Percentiles rank a stretch among this genome's conserved stretches.
phyloP scores from a whole-genome alignment of 2,888 invertebrate genomes.

The Mamestra brassicae region DNA sequence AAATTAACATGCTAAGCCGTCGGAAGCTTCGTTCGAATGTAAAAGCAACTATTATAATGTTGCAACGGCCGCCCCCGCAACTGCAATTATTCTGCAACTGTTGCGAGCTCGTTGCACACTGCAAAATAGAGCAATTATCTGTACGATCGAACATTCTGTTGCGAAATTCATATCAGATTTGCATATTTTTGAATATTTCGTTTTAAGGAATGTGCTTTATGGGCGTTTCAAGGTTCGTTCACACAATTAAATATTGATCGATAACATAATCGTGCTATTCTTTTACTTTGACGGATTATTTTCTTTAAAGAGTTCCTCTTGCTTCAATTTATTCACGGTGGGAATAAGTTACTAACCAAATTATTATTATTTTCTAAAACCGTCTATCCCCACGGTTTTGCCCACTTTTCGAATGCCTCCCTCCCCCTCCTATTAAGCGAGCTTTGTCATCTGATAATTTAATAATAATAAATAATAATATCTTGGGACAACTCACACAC shows the following conservation, averaged over 20 bases:
- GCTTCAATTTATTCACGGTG: too few species aligned
- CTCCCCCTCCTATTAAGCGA: too few species aligned
- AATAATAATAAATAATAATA: too few species aligned
- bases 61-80: constrained; percentile 51
- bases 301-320: not conserved
- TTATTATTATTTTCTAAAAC: too few species aligned
- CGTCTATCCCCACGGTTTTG: not conserved
- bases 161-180: constrained; percentile 44
- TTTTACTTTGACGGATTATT: not conserved
- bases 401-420: not conserved
- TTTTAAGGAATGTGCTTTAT: not conserved
- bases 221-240: constrained; percentile 11
- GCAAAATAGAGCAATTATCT: constrained; percentile 63
- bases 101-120: constrained; percentile 63
- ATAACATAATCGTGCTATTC: not conserved
- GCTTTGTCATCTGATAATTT: too few species aligned
- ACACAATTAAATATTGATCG: not conserved
- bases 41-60: constrained; percentile 55
- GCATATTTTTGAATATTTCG: constrained; percentile 22
- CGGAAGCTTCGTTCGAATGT: constrained; percentile 56
- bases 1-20: constrained; percentile 18
- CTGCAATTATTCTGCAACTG: constrained; percentile 55
- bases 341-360: too few species aligned
- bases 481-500: too few species aligned
- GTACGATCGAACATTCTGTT: constrained; percentile 51